Base-by-base conservation (phyloP, 1,140 invertebrate genomes). In the Paramacrobiotus metropolitanus region DNA sequence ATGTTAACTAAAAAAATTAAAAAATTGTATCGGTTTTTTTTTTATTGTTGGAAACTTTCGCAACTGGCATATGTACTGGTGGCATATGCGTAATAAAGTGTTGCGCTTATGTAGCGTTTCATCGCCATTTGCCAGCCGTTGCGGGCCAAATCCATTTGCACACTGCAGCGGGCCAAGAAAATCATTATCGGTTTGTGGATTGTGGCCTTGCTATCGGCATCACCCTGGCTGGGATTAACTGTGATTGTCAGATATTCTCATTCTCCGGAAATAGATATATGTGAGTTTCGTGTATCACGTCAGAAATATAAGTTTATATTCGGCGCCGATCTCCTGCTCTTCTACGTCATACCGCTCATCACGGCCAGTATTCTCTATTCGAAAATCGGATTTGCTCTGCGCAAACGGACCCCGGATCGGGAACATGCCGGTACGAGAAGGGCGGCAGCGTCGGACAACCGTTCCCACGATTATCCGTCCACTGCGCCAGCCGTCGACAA, bases 81-180 rank as follows among this genome's bases (percentile, higher is more conserved):
- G n/a, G n/a, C n/a, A n/a, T n/a, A n/a, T n/a, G n/a, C n/a, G n/a
- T n/a, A n/a, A n/a, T n/a, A n/a, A n/a, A n/a, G n/a, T n/a, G n/a
- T 40, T 40, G 9, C 34, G 9, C 34, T 40, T 40, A 75, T 82
- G 3, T 79, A 79, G 66, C 66, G 78, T 29, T 79, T 77, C 66
- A 78, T 80, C 48, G 78, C 79, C 60, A 80, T 80, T 34, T 80
- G 78, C 63, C 74, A 79, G 66, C 79, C 78, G 1, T 75, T 80
- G 70, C 71, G 73, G 65, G 79, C 79, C 2, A 76, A 77, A 62
- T 71, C 72, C 24, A 67, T 80, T 59, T 80, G 79, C 67, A 79
- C 78, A 0, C 75, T 79, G 15, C 70, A 70, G 60, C 66, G 79
- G 28, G 79, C 79, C 31, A 79, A 79, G 66, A 71, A 73, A 63